phyloP scores from a whole-genome alignment of 2,888 invertebrate genomes.

The Drosophila borealis region DNA sequence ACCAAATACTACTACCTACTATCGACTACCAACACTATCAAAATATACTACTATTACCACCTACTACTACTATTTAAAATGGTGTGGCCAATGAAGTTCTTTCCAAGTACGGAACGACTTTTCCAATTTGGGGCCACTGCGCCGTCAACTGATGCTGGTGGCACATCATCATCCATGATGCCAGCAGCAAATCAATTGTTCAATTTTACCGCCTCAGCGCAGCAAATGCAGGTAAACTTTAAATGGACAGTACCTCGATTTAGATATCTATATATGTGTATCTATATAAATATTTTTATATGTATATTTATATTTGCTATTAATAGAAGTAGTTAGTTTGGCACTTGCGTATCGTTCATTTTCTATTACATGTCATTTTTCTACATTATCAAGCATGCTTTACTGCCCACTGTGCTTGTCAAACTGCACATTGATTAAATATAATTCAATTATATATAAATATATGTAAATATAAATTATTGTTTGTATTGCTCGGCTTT shows the following conservation, averaged over 20 bases:
- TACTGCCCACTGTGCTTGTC: not conserved
- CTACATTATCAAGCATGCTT: slow-evolving; percentile 6
- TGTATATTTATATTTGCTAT: not conserved
- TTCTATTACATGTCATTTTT: not conserved
- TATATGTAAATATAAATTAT: not conserved
- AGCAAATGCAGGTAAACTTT: slow-evolving; percentile 64
- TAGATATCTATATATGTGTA: not conserved
- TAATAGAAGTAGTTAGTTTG: slow-evolving; percentile 4
- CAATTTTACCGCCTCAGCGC: slow-evolving; percentile 49
- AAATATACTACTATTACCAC: slow-evolving; percentile 5
- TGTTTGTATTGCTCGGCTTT: not conserved
- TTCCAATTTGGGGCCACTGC: slow-evolving; percentile 60
- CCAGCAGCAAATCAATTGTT: slow-evolving; percentile 44
- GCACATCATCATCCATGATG: slow-evolving; percentile 15
- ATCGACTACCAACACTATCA: not conserved
- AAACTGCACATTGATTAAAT: not conserved
- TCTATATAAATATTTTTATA: not conserved
- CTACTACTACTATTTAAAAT: slow-evolving; percentile 4
- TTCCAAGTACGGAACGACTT: slow-evolving; percentile 35
- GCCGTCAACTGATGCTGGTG: slow-evolving; percentile 19
- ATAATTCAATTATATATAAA: not conserved
- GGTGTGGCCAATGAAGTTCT: slow-evolving; percentile 28
- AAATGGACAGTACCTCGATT: slow-evolving; percentile 5
- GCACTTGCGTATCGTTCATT: not conserved
- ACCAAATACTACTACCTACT: slow-evolving; percentile 9